Evolutionary conservation across 2,797 vertebrate species (phyloP), one percentile per base, ranked within the genome.

Genomic region (Liparis tanakae): DNA sequence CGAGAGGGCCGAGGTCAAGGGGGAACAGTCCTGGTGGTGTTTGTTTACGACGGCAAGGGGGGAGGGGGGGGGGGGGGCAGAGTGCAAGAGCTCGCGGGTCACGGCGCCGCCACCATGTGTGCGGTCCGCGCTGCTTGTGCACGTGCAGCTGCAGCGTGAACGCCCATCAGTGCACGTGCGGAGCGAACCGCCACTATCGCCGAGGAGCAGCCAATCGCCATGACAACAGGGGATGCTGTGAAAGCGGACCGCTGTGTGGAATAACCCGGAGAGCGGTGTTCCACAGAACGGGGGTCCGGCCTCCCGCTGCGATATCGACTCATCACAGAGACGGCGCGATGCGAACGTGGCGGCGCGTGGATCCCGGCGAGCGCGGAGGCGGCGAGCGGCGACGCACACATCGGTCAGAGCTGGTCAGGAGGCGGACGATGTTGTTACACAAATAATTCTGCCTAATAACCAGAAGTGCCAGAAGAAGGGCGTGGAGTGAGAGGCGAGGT

Each of bases 191-290:
- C 62, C 67, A 5, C 75, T 61, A 76, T 77, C 75, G 48, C 76
- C 78, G 79, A 76, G 61, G 37, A 82, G 55, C 80, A 82, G 72
- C 80, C 10, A 77, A 86, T 91, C 78, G 81, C 85, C 72, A 81
- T 85, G 25, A 30, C 25, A 4, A 30, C 25, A 30, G 25, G 25
- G 25, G 25, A 30, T 30, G 25, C 25, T 30, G 25, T 4, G 25
- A 30, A 30, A 30, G 25, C 25, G 25, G 25, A 30, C 25, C 25
- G 25, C 4, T 30, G 25, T 30, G 25, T 30, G 25, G 25, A 30
- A 4, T 4, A 30, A 30, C 25, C n/a, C 25, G 25, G 25, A 30
- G 25, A 30, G 25, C 67, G 5, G 7, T 67, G 65, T 62, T 62
- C 46, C 20, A 46, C 43, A 54, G 67, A 61, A n/a, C 44, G 5